These are phyloP conservation scores for Ctenoplectra terminalis DNA, from an alignment of 1,140 invertebrate genomes.

Conservation along the genomic window DNA sequence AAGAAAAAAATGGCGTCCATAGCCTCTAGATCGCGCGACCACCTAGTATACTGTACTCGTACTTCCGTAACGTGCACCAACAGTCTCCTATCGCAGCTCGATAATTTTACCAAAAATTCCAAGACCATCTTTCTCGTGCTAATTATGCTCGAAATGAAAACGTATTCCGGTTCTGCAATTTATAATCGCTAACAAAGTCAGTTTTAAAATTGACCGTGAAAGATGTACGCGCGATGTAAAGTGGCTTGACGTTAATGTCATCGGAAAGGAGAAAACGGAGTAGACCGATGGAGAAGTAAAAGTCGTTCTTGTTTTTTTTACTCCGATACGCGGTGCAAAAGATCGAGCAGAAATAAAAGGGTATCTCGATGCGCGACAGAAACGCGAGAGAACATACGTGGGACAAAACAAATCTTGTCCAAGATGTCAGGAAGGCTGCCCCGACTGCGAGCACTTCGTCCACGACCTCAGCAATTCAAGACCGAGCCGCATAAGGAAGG, in stretches of 20 bases:
- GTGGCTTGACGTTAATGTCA: conserved; percentile 39
- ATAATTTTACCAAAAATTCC: not conserved
- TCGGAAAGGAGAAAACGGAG: conserved; percentile 14
- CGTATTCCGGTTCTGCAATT: not conserved
- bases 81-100: not conserved
- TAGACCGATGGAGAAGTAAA: conserved; percentile 35
- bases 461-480: conserved; percentile 62
- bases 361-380: conserved; percentile 41
- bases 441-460: conserved; percentile 72
- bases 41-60: conserved; percentile 19
- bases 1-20: conserved; percentile 48
- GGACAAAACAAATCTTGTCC: conserved; percentile 44
- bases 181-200: not conserved
- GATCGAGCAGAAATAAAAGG: conserved; percentile 20
- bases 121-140: not conserved
- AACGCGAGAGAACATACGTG: conserved; percentile 43
- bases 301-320: conserved; percentile 16
- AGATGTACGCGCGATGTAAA: conserved; percentile 7
- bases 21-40: conserved; percentile 47
- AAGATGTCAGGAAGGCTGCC: conserved; percentile 69
- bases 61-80: conserved; percentile 40
- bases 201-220: not conserved
- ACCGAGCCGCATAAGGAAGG: conserved; percentile 28
- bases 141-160: not conserved
- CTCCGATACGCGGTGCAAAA: not conserved